Conservation (phyloP, 1,140 invertebrate genomes). For the Apocrypta bakeri region DNA sequence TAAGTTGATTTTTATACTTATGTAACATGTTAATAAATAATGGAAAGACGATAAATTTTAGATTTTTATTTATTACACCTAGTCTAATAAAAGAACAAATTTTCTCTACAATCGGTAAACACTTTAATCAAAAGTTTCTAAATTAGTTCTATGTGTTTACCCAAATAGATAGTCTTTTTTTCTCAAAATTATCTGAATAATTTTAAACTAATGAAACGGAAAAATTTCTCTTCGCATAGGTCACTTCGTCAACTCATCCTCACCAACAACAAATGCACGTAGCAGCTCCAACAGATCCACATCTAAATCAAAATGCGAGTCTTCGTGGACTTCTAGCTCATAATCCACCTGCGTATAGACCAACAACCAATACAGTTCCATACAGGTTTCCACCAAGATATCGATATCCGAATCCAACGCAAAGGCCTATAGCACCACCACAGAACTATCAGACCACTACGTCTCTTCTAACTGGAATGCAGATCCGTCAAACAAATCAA, state of each 20-base stretch:
- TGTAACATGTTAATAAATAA: constrained; percentile 39
- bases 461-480: constrained; percentile 61
- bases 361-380: constrained; percentile 60
- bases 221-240: constrained; percentile 55
- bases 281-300: constrained; percentile 68
- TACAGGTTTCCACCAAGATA: constrained; percentile 69
- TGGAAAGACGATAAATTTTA: constrained; percentile 19
- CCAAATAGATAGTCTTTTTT: no score
- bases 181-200: no score
- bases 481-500: constrained; percentile 64
- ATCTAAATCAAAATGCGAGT: constrained; percentile 68
- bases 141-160: no score
- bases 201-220: no score
- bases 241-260: constrained; percentile 75
- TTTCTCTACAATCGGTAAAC: not conserved
- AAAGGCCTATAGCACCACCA: constrained; percentile 61
- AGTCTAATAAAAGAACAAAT: not conserved
- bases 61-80: constrained; percentile 46
- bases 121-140: not conserved
- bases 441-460: constrained; percentile 62
- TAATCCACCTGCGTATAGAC: constrained; percentile 66
- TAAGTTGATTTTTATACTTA: constrained; percentile 36
- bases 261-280: constrained; percentile 65
- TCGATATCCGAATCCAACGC: constrained; percentile 61
- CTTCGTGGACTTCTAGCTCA: constrained; percentile 69